Conservation (phyloP, 2,113 vertebrate genomes). For the Apteryx mantelli region DNA sequence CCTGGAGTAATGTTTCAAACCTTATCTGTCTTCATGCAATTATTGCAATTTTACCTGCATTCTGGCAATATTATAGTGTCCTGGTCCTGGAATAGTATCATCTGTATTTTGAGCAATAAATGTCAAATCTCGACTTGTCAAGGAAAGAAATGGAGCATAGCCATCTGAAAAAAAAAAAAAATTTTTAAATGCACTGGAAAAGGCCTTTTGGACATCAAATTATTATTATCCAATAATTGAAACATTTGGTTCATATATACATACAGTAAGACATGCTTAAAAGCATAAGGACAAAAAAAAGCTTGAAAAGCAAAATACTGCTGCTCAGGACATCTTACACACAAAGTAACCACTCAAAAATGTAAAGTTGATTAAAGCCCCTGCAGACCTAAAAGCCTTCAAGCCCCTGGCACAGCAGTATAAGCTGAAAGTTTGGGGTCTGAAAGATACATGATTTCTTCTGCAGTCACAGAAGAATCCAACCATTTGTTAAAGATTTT, state of each 20-base stretch:
- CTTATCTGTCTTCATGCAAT: neutral
- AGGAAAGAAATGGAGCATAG: constrained; percentile 86
- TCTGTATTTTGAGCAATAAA: constrained; percentile 31
- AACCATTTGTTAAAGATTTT: neutral
- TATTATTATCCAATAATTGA: neutral
- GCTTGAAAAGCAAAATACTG: neutral
- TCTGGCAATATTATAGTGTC: constrained; percentile 76
- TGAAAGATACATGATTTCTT: neutral
- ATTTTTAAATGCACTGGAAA: neutral
- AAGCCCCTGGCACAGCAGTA: neutral
- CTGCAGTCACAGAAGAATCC: neutral
- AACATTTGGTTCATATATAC: neutral
- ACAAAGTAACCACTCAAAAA: neutral
- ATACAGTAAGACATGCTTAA: neutral
- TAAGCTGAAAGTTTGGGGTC: neutral
- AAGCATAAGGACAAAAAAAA: neutral
- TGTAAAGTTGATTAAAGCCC: neutral
- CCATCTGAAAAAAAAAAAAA: constrained; percentile 69
- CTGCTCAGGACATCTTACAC: neutral
- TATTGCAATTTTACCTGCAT: constrained; percentile 72
- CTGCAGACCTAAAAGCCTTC: neutral
- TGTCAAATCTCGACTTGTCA: constrained; percentile 68
- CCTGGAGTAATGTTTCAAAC: neutral
- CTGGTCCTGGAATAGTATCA: constrained; percentile 78
- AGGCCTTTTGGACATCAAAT: neutral